Evolutionary conservation across 2,888 invertebrate species (phyloP), one percentile per base, ranked within the genome.

Genomic region (Autographa pulchrina): DNA sequence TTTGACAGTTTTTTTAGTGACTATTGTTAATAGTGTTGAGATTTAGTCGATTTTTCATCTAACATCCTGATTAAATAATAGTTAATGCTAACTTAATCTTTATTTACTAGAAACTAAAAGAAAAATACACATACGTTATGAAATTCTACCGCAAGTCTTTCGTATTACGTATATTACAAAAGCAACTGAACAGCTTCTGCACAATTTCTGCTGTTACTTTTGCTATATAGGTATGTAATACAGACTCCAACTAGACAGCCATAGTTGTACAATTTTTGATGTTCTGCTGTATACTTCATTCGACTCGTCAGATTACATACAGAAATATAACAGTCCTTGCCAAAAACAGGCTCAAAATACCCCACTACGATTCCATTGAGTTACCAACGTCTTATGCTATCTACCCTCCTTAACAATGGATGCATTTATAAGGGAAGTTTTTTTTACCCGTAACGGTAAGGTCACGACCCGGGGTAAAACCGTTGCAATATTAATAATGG

Each of bases 361-460:
- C 48, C 16, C 16, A 16, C 14, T 7, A 48, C 5, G 48, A 48
- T n/a, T 48, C 48, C 48, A 5, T n/a, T n/a, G 5, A 48, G 14
- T 3, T n/a, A 43, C 11, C 5, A 43, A 43, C 43, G 16, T 43
- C 48, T 48, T 48, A 48, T 48, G 8, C 0, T 48, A 48, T 48
- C 48, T 48, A 67, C 80, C 65, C 56, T 11, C 20, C 6, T 1
- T n/a, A 68, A 79, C 79, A 79, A 79, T 79, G 9, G 74, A 14
- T 79, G 81, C 79, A 77, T 74, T 77, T 63, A 54, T 58, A 11
- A 73, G 68, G 78, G 81, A 61, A 65, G 20, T 52, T 71, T 74
- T 81, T 78, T 68, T 71, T 35, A 14, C 18, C 13, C 6, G 58
- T 72, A 78, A 78, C 78, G 78, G 78, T 62, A 80, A 78, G 78